A percentile compares a stretch with the other conserved stretches of the same genome.
Conservation (phyloP, 1,140 invertebrate genomes). For the Dendroctonus ponderosae region DNA sequence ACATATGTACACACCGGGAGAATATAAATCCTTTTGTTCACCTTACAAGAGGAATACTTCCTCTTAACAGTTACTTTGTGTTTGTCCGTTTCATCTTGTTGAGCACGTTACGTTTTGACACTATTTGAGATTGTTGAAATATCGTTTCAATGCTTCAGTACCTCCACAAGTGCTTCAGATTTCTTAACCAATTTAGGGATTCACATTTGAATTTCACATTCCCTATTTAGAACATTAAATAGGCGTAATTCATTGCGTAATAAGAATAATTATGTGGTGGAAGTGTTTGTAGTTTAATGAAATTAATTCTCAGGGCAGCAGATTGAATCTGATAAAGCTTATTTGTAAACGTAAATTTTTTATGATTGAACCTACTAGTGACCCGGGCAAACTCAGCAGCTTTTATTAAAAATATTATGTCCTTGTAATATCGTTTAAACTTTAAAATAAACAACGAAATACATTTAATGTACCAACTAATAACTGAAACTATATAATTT, state of each 20-base stretch:
- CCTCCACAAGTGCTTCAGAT: conserved; percentile 12
- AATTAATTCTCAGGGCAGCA: neutral
- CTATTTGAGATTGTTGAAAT: conserved; percentile 14
- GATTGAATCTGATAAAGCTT: too few relatives aligned
- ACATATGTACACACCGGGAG: conserved; percentile 17
- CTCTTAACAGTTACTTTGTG: conserved; percentile 30
- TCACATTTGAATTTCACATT: neutral
- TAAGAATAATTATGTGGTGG: too few relatives aligned
- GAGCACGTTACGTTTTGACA: conserved; percentile 31
- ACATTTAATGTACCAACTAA: neutral
- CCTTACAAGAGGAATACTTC: conserved; percentile 14
- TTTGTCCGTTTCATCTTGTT: conserved; percentile 33
- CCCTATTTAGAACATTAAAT: neutral
- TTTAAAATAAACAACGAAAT: neutral
- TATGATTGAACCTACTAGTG: too few relatives aligned
- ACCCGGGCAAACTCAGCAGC: too few relatives aligned
- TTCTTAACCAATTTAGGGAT: neutral
- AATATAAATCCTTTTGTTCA: conserved; percentile 25
- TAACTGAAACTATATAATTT: neutral
- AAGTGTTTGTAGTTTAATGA: neutral
- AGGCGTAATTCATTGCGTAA: too few relatives aligned
- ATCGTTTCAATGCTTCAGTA: conserved; percentile 11
- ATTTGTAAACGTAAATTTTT: too few relatives aligned
- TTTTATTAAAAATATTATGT: too few relatives aligned
- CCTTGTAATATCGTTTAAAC: too few relatives aligned